phyloP scores from a whole-genome alignment of 53 echinoderm and acorn worm genomes.

The Luidia sarsii region DNA sequence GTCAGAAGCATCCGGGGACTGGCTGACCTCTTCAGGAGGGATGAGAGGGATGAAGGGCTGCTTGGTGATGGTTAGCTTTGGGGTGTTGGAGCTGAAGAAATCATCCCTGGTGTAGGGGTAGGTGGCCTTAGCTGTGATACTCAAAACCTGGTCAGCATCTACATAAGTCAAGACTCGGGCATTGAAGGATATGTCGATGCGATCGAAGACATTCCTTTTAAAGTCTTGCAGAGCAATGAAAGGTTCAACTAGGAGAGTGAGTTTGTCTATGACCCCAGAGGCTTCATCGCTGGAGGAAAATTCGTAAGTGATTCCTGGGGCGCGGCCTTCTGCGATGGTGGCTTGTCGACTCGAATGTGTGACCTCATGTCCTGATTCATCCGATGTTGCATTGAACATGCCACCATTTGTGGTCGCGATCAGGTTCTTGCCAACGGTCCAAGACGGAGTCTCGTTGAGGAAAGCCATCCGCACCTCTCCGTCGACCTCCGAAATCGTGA shows the following conservation, averaged over 20 bases:
- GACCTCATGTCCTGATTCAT: constrained; percentile 42
- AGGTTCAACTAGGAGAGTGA: constrained; percentile 50
- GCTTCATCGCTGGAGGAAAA: not conserved
- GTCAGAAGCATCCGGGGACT: constrained; percentile 69
- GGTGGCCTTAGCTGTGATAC: constrained; percentile 15
- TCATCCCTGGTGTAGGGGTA: constrained; percentile 34
- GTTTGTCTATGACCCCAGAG: constrained; percentile 22
- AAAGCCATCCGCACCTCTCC: constrained; percentile 58
- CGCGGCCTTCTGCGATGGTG: not conserved
- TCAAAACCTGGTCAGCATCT: constrained; percentile 38
- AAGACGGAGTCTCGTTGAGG: constrained; percentile 49
- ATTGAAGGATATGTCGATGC: constrained; percentile 39
- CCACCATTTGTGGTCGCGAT: constrained; percentile 27
- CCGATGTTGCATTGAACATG: constrained; percentile 63
- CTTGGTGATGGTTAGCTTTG: constrained; percentile 53
- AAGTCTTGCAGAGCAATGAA: constrained; percentile 56
- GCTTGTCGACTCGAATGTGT: constrained; percentile 18
- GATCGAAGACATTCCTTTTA: constrained; percentile 5
- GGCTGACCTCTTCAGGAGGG: constrained; percentile 22
- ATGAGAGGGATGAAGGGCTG: constrained; percentile 75
- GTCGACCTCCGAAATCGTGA: constrained; percentile 29
- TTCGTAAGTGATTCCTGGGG: not conserved
- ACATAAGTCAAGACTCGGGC: constrained; percentile 66
- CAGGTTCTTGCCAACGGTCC: constrained; percentile 49
- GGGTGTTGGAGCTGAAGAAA: not conserved